These are phyloP conservation scores for Eretmocerus hayati DNA, from an alignment of 2,888 invertebrate species.

Conservation along the genomic window DNA sequence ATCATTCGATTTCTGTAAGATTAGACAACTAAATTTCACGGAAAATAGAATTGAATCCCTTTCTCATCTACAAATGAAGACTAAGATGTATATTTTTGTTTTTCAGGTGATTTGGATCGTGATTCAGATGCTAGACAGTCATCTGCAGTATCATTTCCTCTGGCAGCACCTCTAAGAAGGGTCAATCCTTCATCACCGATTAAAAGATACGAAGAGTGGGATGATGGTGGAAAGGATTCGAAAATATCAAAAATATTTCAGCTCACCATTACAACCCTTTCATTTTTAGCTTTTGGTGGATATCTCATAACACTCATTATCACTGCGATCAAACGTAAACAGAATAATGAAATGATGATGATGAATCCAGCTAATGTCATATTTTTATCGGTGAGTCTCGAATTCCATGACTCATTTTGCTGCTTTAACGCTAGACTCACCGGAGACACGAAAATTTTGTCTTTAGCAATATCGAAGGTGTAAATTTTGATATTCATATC, in stretches of 20 bases:
- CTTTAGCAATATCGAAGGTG: no score
- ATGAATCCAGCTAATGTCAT: slow-evolving; percentile 31
- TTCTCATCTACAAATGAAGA: no score
- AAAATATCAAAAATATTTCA: slow-evolving; percentile 71
- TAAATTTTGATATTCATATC: no score
- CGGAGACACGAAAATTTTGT: no score
- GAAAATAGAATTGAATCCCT: no score
- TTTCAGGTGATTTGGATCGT: no score
- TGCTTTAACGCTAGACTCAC: no score
- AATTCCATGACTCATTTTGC: no score
- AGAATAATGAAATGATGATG: slow-evolving; percentile 26
- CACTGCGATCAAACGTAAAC: slow-evolving; percentile 64
- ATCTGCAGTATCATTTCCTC: slow-evolving; percentile 23
- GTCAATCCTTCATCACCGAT: slow-evolving; percentile 4
- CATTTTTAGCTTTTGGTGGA: slow-evolving; percentile 79
- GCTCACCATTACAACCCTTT: slow-evolving; percentile 67
- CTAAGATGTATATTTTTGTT: no score
- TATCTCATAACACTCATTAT: slow-evolving; percentile 72
- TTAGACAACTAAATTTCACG: no score
- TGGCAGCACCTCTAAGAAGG: slow-evolving; percentile 24
- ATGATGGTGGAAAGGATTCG: slow-evolving; percentile 50
- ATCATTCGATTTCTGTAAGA: no score
- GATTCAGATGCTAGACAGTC: slow-evolving; percentile 5
- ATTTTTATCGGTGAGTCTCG: slow-evolving; percentile 39
- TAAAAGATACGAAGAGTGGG: slow-evolving; percentile 47